Conservation (phyloP, 1,140 invertebrate genomes). For the Drosophila pectinifera region DNA sequence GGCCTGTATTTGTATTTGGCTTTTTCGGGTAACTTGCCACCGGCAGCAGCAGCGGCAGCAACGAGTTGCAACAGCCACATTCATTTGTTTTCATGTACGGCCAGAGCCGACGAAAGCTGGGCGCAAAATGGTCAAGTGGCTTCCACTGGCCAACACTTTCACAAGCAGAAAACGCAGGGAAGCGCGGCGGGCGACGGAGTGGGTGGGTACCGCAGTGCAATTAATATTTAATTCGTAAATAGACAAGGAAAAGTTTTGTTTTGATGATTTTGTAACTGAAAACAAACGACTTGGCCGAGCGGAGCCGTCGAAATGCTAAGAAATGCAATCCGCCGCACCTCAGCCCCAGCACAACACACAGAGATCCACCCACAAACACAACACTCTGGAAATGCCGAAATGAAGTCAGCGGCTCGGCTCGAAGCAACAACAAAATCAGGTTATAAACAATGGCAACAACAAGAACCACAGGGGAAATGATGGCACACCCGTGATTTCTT, state of each 20-base stretch:
- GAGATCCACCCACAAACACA: conserved; percentile 28
- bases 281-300: conserved; percentile 56
- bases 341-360: not conserved
- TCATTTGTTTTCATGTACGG: conserved; percentile 68
- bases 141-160: conserved; percentile 75
- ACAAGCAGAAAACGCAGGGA: conserved; percentile 51
- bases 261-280: conserved; percentile 61
- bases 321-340: conserved; percentile 39
- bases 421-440: conserved; percentile 5
- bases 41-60: conserved; percentile 26
- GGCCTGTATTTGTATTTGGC: conserved; percentile 44
- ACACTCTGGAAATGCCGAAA: conserved; percentile 25
- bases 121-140: conserved; percentile 77
- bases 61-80: conserved; percentile 45
- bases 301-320: conserved; percentile 43
- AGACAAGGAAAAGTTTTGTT: conserved; percentile 75
- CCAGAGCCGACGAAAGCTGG: conserved; percentile 64
- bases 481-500: conserved; percentile 33
- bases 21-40: conserved; percentile 60
- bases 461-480: conserved; percentile 16
- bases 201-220: conserved; percentile 45
- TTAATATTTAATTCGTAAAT: conserved; percentile 79
- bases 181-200: conserved; percentile 13
- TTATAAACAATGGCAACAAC: conserved; percentile 19
- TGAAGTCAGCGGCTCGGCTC: conserved; percentile 35